Base-by-base conservation (phyloP, 2,113 vertebrate genomes). In the Misgurnus mizolepis region DNA sequence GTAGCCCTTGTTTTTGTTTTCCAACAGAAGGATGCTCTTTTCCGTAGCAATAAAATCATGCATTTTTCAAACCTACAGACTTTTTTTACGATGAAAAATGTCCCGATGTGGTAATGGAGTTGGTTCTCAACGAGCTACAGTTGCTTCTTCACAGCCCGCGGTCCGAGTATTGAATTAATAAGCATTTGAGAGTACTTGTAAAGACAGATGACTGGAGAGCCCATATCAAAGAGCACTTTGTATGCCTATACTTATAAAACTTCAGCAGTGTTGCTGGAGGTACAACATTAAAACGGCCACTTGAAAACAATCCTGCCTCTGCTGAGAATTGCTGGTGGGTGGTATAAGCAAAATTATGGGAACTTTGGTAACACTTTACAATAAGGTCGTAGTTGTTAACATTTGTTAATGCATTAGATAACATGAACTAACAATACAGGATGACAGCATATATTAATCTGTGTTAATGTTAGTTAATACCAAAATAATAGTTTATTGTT, bases 21-120 rank as follows among this genome's bases (percentile, higher is more conserved):
- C 12, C n/a, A 14, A 55, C 8, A 45, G 61, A 74, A 60, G 45
- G 64, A 74, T 65, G 64, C 76, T 55, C 49, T 80, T 77, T 72
- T 65, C 67, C 3, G 4, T 58, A 70, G 53, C 69, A 83, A 78
- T 77, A 78, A 78, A 78, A 47, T 17, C 69, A 81, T 79, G 60
- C 56, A 81, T 85, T 79, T 75, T 85, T 83, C 27, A 78, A 83
- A 61, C 45, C 56, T 12, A 39, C 17, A 62, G 39, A 50, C 77
- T 17, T 50, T 27, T 53, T 60, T 80, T 9, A 49, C 34, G 56
- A 67, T 60, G 74, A 58, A 75, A 53, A 76, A 71, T 66, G 49
- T 45, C 12, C 6, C 7, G 8, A 77, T 62, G 74, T 8, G 55
- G 18, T 58, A 80, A 77, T 49, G 61, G 50, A 43, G 50, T 64